Base-by-base conservation (phyloP, 2,888 invertebrate species). In the Lycia hirtaria region DNA sequence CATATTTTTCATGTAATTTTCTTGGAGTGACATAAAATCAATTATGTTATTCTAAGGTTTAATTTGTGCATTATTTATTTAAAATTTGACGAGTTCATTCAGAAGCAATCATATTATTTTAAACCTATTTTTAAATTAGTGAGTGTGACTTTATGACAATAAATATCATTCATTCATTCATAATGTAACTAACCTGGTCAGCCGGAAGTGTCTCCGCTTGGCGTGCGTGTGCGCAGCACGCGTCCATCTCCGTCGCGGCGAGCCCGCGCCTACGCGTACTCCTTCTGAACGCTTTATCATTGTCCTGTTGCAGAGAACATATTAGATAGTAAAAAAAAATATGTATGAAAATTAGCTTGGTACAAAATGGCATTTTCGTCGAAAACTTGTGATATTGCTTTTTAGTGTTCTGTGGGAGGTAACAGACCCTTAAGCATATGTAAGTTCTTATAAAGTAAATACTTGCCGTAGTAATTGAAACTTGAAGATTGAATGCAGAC, bases 231-330 rank as follows among this genome's bases (percentile, higher is more conserved):
- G 96, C 92, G 91, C 96, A 93, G 81, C 96, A 88, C 75, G 96
- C 94, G 88, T 79, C 91, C 92, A 97, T 93, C 92, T 96, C 93
- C 83, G 79, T 0, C 91, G 79, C 52, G 90, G 90, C 15, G 88
- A 87, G 0, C 85, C 85, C 67, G 95, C 93, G 66, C 95, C 93
- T 40, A 96, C 95, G 75, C 96, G 96, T 61, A 96, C 93, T 19
- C 96, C 96, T 84, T 97, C 97, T 35, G 97, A 96, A 76, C 97
- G 93, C 92, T 98, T 98, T 72, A 96, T 96, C 96, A 98, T 96
- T 75, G 96, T 94, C 82, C 98, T 98, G 91, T 20, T 54, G 12
- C n/a, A 7, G 14, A 40, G 4, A 35, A 24, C 24, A 24, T 9
- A 24, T 24, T 24, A n/a, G n/a, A n/a, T n/a, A n/a, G n/a, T n/a